A percentile compares a stretch with the other conserved stretches of the same genome.
Conservation (phyloP, 2,888 invertebrate genomes). For the Dicyrtoma fusca region DNA sequence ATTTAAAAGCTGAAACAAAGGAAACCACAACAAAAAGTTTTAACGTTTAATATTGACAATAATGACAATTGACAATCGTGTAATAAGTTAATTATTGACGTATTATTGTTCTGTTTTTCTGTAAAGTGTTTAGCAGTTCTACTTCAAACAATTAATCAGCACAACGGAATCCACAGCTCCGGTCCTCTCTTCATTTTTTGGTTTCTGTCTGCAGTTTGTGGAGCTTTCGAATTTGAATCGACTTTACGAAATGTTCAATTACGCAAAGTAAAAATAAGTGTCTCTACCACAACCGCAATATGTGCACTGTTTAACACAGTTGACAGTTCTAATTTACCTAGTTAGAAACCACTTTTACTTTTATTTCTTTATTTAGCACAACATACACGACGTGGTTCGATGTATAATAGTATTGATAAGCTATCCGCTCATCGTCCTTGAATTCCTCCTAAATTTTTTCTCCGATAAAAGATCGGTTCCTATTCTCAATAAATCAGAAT, state of each 20-base stretch:
- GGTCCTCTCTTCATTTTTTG: slow-evolving; percentile 75
- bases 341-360: neutral
- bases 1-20: too few relatives aligned
- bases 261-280: neutral
- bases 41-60: neutral
- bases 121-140: slow-evolving; percentile 8
- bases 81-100: neutral
- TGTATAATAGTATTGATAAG: slow-evolving; percentile 43
- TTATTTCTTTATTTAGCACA: neutral
- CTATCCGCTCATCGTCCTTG: slow-evolving; percentile 13
- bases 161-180: slow-evolving; percentile 83
- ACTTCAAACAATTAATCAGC: slow-evolving; percentile 78
- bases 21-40: too few relatives aligned
- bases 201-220: slow-evolving; percentile 72
- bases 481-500: too few relatives aligned
- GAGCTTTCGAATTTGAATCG: slow-evolving; percentile 74
- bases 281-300: too few relatives aligned
- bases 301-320: too few relatives aligned
- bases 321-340: neutral
- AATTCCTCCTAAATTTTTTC: slow-evolving; percentile 4
- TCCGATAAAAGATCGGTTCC: neutral
- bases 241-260: slow-evolving; percentile 60
- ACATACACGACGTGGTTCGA: neutral
- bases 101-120: too few relatives aligned
- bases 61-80: neutral